Evolutionary conservation across 2,888 invertebrate genomes (phyloP).

Genomic region (Drosophila affinis): DNA sequence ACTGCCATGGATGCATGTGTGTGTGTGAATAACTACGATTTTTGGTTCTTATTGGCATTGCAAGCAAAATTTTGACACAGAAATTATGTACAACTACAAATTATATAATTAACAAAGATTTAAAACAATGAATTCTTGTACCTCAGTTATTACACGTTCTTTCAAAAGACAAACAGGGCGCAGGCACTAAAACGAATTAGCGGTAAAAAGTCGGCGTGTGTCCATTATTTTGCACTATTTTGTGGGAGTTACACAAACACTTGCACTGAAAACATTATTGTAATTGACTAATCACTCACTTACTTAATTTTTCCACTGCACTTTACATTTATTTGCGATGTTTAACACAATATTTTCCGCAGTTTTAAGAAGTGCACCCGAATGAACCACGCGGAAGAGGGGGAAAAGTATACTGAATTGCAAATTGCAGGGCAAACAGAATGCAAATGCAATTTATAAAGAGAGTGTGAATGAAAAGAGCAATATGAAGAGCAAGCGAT

Average conservation of each 20-base stretch:
- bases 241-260: neutral
- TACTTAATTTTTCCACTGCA: neutral
- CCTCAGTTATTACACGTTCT: neutral
- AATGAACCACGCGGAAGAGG: neutral
- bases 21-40: conserved; percentile 13
- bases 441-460: no score
- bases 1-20: neutral
- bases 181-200: neutral
- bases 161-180: neutral
- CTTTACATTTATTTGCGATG: neutral
- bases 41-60: conserved; percentile 3
- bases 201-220: neutral
- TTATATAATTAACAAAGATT: neutral
- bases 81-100: no score
- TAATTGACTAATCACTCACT: neutral
- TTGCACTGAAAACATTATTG: neutral
- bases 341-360: neutral
- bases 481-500: no score
- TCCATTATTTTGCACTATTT: neutral
- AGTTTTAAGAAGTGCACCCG: neutral
- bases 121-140: conserved; percentile 2
- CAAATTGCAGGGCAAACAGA: no score
- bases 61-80: neutral
- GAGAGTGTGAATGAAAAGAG: no score
- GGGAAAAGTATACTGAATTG: neutral